Conservation (phyloP, 2,113 vertebrate species). For the Puma concolor region DNA sequence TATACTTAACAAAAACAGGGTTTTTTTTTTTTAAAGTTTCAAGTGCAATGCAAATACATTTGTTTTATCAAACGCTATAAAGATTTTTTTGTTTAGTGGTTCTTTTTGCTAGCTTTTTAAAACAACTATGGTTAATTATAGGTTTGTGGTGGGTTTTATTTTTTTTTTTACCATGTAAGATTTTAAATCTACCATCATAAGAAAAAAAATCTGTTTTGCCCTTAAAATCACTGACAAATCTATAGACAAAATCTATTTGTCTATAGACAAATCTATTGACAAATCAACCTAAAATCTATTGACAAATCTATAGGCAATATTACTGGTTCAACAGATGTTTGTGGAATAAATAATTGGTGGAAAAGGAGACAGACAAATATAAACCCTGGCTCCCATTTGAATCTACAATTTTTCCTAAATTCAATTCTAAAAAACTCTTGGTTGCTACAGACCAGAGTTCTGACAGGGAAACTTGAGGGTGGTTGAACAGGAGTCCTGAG, state of each 20-base stretch:
- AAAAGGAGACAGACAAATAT: neutral
- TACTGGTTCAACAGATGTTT: neutral
- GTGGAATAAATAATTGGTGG: neutral
- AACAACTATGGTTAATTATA: neutral
- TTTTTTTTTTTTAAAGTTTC: neutral
- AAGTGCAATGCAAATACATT: neutral
- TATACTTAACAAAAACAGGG: neutral
- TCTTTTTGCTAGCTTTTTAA: neutral
- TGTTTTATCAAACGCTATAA: neutral
- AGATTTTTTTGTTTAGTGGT: neutral
- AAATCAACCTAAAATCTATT: neutral
- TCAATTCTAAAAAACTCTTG: neutral
- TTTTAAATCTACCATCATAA: conserved; percentile 19
- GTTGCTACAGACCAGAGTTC: neutral
- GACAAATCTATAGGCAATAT: neutral
- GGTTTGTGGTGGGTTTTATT: neutral
- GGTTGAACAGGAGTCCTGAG: neutral
- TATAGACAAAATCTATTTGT: neutral
- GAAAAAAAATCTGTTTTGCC: neutral
- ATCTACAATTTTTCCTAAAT: conserved; percentile 15
- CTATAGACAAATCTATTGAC: neutral
- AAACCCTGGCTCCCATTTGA: neutral
- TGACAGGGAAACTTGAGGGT: neutral
- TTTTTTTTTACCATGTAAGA: neutral
- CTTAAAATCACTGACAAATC: neutral